phyloP scores from a whole-genome alignment of 2,113 vertebrate species.

The cat (Felis catus) region F.catus_Fca126_mat1.0 CM031419.1:152283001-152283500 shows the following conservation, averaged over 20 bases:
- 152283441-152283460: neutral
- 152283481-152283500: neutral
- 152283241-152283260: neutral
- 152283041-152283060: neutral
- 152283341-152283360: neutral
- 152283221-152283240: neutral
- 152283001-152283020: neutral
- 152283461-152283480: neutral
- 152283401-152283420: neutral
- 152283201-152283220: neutral
- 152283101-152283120: neutral
- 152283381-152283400: neutral
- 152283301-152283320: neutral
- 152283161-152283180: neutral
- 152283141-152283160: neutral
- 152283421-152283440: neutral
- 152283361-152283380: neutral
- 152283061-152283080: neutral
- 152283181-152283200: neutral
- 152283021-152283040: neutral
- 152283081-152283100: neutral
- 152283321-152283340: neutral
- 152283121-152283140: neutral
- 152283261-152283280: neutral
- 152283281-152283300: neutral